A percentile compares a stretch with the other conserved stretches of the same genome.
Evolutionary conservation across 2,888 invertebrate species (phyloP).

Genomic region (Stenotaenia linearis): DNA sequence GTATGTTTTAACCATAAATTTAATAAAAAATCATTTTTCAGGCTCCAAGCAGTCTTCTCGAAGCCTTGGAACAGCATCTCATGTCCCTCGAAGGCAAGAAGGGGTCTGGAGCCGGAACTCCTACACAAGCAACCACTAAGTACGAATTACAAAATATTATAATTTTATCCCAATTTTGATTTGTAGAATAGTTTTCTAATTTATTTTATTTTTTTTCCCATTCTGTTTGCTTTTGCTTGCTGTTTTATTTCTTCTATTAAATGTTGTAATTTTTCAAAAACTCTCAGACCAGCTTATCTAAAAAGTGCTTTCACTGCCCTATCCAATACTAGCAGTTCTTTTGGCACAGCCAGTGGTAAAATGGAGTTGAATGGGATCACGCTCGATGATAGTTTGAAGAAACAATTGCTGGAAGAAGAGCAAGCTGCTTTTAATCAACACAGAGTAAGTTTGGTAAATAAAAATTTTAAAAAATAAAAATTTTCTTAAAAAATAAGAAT

Average conservation of each 20-base stretch:
- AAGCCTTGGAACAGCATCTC: conserved; percentile 94
- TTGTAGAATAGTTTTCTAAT: not conserved
- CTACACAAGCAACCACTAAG: conserved; percentile 57
- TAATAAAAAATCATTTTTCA: conserved; percentile 38
- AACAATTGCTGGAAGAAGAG: conserved; percentile 88
- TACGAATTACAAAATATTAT: conserved; percentile 47
- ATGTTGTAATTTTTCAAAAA: conserved; percentile 7
- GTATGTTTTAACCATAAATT: too few species aligned
- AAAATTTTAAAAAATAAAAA: not conserved
- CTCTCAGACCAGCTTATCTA: conserved; percentile 69
- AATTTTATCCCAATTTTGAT: not conserved
- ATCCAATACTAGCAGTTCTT: conserved; percentile 79
- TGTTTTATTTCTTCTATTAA: conserved; percentile 7
- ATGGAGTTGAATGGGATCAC: conserved; percentile 49
- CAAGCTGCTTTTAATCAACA: conserved; percentile 93
- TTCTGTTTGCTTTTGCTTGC: conserved; percentile 35
- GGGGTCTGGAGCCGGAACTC: conserved; percentile 39
- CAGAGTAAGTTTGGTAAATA: conserved; percentile 56
- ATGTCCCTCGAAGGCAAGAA: conserved; percentile 89
- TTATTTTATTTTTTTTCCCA: conserved; percentile 38
- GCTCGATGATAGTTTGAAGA: conserved; percentile 77
- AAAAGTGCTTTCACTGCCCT: conserved; percentile 82
- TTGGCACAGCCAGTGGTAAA: conserved; percentile 62
- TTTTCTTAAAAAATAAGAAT: not conserved
- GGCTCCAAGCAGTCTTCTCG: conserved; percentile 92